Conservation (phyloP, 2,888 invertebrate species). For the Pomacea canaliculata region DNA sequence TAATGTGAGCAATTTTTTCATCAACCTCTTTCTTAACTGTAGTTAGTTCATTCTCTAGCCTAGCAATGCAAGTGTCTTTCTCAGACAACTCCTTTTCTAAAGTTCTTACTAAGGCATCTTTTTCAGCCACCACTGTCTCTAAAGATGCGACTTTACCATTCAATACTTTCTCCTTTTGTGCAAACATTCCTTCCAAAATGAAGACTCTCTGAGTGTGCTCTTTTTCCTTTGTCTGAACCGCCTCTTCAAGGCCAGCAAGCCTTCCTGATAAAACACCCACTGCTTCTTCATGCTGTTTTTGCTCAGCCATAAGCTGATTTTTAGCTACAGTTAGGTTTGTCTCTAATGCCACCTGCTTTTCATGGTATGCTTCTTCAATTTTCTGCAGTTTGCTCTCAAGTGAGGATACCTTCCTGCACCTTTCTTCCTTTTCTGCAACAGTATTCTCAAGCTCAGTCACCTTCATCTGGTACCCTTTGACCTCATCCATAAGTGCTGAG, state of each 20-base stretch:
- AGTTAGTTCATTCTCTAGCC: conserved; percentile 28
- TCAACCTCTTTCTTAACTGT: too few relatives aligned
- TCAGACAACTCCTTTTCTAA: conserved; percentile 31
- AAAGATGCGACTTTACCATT: conserved; percentile 39
- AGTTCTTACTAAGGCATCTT: conserved; percentile 7
- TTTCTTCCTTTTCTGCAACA: conserved; percentile 31
- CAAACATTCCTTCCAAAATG: conserved; percentile 28
- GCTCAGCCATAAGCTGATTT: conserved; percentile 4
- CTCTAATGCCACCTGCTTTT: conserved; percentile 16
- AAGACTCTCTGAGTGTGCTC: conserved; percentile 22
- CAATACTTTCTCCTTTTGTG: conserved; percentile 37
- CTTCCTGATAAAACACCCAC: neutral
- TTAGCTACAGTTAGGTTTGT: conserved; percentile 2
- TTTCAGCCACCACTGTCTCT: conserved; percentile 43
- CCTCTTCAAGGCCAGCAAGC: conserved; percentile 6
- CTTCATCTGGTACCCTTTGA: conserved; percentile 30
- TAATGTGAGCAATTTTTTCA: conserved; percentile 9
- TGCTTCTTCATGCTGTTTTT: conserved; percentile 4
- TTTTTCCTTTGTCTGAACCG: conserved; percentile 12
- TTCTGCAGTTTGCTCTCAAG: conserved; percentile 31
- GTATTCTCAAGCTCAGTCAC: conserved; percentile 23
- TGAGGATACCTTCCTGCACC: conserved; percentile 24
- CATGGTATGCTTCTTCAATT: conserved; percentile 31
- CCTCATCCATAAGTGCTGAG: conserved; percentile 35
- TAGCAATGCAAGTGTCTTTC: conserved; percentile 20